Evolutionary conservation across 2,113 vertebrate species (phyloP).

Genomic region (Psammodynastes pulverulentus): DNA sequence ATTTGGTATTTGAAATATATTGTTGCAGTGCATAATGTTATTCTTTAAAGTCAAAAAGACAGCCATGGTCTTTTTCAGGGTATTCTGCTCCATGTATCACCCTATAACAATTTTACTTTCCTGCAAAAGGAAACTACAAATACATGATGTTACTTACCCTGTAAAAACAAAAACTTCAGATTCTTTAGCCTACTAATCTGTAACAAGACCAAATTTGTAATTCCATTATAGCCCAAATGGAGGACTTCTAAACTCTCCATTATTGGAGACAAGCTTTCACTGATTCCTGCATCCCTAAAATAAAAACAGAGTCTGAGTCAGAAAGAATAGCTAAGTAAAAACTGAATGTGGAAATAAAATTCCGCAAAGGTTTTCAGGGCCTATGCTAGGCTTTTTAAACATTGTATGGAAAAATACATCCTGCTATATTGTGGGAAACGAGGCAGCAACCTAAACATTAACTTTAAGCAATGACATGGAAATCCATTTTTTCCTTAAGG

Average conservation of each 20-base stretch:
- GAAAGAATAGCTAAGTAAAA: neutral
- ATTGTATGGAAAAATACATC: neutral
- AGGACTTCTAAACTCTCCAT: constrained; percentile 87
- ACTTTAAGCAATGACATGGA: constrained; percentile 20
- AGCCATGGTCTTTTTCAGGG: neutral
- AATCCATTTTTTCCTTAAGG: neutral
- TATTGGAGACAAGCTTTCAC: constrained; percentile 75
- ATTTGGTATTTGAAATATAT: neutral
- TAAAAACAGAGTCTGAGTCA: neutral
- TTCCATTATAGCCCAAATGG: constrained; percentile 85
- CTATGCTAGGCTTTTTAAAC: neutral
- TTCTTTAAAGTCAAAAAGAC: neutral
- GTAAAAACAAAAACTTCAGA: constrained; percentile 81
- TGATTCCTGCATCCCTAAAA: constrained; percentile 69
- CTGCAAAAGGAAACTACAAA: neutral
- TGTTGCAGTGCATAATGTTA: neutral
- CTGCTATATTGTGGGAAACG: neutral
- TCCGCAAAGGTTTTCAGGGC: neutral
- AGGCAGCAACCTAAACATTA: neutral
- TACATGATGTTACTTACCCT: constrained; percentile 67
- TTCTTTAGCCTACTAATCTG: constrained; percentile 84
- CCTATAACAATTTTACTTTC: neutral
- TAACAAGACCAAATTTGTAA: constrained; percentile 80
- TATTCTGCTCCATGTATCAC: neutral
- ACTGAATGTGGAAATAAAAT: neutral